Percentiles rank a stretch among this genome's conserved stretches.
Conservation (phyloP, 2,888 invertebrate species). For the Eristalis tenax region DNA sequence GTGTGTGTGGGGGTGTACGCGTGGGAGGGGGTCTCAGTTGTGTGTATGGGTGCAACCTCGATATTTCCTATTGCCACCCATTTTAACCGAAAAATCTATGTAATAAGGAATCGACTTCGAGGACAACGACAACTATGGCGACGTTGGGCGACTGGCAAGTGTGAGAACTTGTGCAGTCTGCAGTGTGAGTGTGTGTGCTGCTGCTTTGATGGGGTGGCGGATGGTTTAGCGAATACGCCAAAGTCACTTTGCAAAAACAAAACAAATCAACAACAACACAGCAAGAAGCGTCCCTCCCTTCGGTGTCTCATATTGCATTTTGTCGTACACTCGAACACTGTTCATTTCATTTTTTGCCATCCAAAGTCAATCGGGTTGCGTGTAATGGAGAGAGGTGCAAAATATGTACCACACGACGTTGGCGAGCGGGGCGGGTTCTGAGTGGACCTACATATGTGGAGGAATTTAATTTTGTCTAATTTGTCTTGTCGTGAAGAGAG, state of each 20-base stretch:
- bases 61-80: constrained; percentile 47
- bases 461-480: background rate
- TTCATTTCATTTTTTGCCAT: constrained; percentile 13
- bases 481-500: background rate
- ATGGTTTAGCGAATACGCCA: constrained; percentile 1
- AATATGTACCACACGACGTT: constrained; percentile 34
- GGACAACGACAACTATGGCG: constrained; percentile 28
- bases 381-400: background rate
- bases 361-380: constrained; percentile 16
- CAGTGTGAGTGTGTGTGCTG: background rate
- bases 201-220: background rate
- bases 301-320: constrained; percentile 35
- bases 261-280: background rate
- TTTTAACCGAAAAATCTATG: constrained; percentile 37
- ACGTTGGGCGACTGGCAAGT: background rate
- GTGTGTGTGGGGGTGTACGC: background rate
- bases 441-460: background rate
- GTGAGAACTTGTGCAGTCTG: background rate
- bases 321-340: background rate
- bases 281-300: background rate
- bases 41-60: constrained; percentile 32
- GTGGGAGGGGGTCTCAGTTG: background rate
- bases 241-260: constrained; percentile 29
- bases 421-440: background rate
- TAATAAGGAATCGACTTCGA: constrained; percentile 48